These are phyloP conservation scores for Iphiclides podalirius DNA, from an alignment of 2,888 invertebrate genomes.

Conservation along the genomic window DNA sequence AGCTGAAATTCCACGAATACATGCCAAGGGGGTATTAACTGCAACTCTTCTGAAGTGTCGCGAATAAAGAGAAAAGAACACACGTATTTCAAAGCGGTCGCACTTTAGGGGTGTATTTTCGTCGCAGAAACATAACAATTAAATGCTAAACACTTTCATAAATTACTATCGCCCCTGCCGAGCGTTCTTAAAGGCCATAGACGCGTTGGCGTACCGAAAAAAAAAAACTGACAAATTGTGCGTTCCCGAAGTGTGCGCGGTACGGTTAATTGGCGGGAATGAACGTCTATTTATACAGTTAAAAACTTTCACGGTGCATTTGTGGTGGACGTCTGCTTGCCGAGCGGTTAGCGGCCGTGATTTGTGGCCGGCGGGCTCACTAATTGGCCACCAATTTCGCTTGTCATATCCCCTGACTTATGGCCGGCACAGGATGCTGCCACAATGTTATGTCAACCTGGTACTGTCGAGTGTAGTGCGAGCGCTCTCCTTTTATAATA, in stretches of 20 bases:
- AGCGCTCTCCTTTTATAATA: no score
- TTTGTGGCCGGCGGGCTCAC: slow-evolving; percentile 29
- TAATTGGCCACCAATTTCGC: slow-evolving; percentile 40
- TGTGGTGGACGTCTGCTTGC: slow-evolving; percentile 4
- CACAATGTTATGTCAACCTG: slow-evolving; percentile 12
- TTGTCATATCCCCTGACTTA: slow-evolving; percentile 32
- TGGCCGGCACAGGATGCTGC: slow-evolving; percentile 19
- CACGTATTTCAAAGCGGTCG: no score
- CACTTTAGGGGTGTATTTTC: no score
- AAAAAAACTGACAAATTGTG: slow-evolving; percentile 2
- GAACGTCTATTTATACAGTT: slow-evolving; percentile 14
- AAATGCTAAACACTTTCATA: no score
- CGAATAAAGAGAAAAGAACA: no score
- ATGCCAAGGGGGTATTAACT: no score
- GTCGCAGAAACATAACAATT: no score
- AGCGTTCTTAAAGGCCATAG: no score
- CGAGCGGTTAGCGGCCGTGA: slow-evolving; percentile 27
- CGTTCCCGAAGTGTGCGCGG: neutral
- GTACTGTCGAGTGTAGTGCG: slow-evolving; percentile 7
- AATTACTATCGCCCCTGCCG: no score
- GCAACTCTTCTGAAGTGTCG: no score
- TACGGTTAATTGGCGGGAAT: slow-evolving; percentile 12
- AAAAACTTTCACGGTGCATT: slow-evolving; percentile 17
- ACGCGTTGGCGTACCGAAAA: neutral
- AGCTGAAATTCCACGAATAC: no score